Percentiles rank a stretch among this genome's conserved stretches.
phyloP scores from a whole-genome alignment of 2,888 invertebrate genomes.

The Fabriciana adippe region DNA sequence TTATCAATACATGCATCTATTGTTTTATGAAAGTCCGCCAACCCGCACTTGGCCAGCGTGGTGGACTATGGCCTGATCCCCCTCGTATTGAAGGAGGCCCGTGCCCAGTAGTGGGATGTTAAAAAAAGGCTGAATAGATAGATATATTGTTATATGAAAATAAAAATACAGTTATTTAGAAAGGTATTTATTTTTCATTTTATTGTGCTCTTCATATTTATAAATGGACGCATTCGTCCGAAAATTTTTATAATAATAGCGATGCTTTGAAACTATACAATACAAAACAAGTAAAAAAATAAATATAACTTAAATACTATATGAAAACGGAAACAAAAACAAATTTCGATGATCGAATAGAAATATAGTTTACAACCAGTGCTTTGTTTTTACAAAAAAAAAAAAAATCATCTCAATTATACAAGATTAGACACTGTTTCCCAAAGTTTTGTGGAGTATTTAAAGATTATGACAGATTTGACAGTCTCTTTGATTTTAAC shows the following conservation, averaged over 20 bases:
- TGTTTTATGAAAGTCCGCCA: not conserved
- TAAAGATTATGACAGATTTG: too few relatives aligned
- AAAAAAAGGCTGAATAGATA: too few relatives aligned
- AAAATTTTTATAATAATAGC: slow-evolving; percentile 65
- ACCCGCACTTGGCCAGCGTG: too few relatives aligned
- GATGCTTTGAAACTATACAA: slow-evolving; percentile 63
- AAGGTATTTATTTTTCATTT: slow-evolving; percentile 80
- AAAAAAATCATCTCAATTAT: too few relatives aligned
- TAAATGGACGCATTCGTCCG: slow-evolving; percentile 63
- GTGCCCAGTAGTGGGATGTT: too few relatives aligned
- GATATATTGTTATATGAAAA: slow-evolving; percentile 6
- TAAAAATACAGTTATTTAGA: slow-evolving; percentile 57
- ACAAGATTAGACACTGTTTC: too few relatives aligned
- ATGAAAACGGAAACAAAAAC: slow-evolving; percentile 55
- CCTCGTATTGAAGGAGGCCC: too few relatives aligned
- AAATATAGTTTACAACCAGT: slow-evolving; percentile 21
- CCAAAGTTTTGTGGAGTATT: too few relatives aligned
- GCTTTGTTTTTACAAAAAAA: not conserved
- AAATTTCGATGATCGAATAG: slow-evolving; percentile 48
- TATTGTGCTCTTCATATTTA: slow-evolving; percentile 80
- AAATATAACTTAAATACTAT: slow-evolving; percentile 62
- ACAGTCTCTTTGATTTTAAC: too few relatives aligned
- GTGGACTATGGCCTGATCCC: too few relatives aligned
- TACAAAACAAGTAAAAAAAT: slow-evolving; percentile 66
- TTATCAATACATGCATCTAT: not conserved